Evolutionary conservation across 2,888 invertebrate genomes (phyloP), one percentile per base, ranked within the genome.

Genomic region (Dinocampus coccinellae): DNA sequence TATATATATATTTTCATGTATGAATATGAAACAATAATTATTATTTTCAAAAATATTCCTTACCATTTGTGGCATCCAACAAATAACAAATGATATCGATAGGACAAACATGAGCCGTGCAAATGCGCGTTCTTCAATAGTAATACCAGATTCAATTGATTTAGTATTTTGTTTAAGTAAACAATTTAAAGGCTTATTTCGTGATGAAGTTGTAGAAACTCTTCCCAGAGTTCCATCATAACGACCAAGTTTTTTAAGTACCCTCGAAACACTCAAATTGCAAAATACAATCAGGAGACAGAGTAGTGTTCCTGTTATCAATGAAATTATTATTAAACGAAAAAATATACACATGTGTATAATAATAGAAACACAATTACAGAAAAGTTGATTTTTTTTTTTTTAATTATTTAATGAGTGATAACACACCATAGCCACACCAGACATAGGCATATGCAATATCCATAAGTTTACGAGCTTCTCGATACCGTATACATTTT

Each of bases 21-120:
- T n/a, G 4, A 3, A 6, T n/a, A 47, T 47, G 47, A 47, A 47
- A 47, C 9, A 47, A 47, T 16, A 1, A 47, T 47, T 47, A n/a
- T 39, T 47, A 42, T 47, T 3, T 33, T 33, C 16, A 61, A 34
- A 3, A 16, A 47, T 61, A 52, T 36, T 26, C 20, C 89, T 90
- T 84, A 96, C 96, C 93, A 96, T 93, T 88, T 95, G 95, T 26
- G 96, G 96, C 88, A 95, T 90, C 96, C 96, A 96, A 88, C 95
- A 96, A 55, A 93, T 88, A 82, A 95, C 92, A 86, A 95, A 96
- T 33, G 94, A 92, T 76, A 95, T 91, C 76, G 95, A 95, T 53
- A 96, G 90, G 64, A 93, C 91, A 1, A 93, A 93, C 96, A 96
- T 96, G 55, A 96, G 90, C 80, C 93, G 91, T 78, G 95, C 95